Evolutionary conservation across 2,113 vertebrate species (phyloP), one percentile per base, ranked within the genome.

Genomic region (Psilopogon haemacephalus): DNA sequence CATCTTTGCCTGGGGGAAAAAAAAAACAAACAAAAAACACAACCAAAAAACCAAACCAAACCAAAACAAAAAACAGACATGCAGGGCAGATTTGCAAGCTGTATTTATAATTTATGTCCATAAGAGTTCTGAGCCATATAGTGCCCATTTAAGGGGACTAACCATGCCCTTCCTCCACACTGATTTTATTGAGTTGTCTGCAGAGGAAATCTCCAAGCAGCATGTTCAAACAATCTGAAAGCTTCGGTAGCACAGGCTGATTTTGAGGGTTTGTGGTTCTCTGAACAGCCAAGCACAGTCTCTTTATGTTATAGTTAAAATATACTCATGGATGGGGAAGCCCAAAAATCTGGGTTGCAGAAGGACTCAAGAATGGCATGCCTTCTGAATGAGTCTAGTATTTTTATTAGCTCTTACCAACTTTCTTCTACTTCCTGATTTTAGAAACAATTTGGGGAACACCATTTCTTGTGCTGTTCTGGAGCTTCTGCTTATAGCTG

Each of bases 401-500:
- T 48, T 76, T 72, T 14, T 76, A 37, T 64, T 46, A 91, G 27
- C 23, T 52, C 74, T 87, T 46, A 69, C 11, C 40, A 86, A 58
- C 16, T 62, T 65, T 78, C n/a, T 85, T 91, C 72, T 84, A 55
- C 75, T 93, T 95, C 76, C 84, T 50, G 28, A 56, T 75, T 96
- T 95, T 48, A 86, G 73, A 85, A 95, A 64, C 27, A 26, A 18
- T 65, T 68, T 65, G 46, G 40, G 85, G 55, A 92, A 77, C 11
- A 38, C 63, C 6, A 8, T 68, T 91, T 76, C 20, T 84, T 69
- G 60, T 71, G 40, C 62, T 94, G 62, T 92, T 95, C 77, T 92
- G 76, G 55, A 96, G 90, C 92, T 96, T 96, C 91, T 93, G 71
- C 77, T 89, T 94, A 15, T 27, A 91, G 15, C 33, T 89, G 75